These are phyloP conservation scores for Rhagonycha fulva DNA, from an alignment of 2,888 invertebrate species.

Conservation along the genomic window DNA sequence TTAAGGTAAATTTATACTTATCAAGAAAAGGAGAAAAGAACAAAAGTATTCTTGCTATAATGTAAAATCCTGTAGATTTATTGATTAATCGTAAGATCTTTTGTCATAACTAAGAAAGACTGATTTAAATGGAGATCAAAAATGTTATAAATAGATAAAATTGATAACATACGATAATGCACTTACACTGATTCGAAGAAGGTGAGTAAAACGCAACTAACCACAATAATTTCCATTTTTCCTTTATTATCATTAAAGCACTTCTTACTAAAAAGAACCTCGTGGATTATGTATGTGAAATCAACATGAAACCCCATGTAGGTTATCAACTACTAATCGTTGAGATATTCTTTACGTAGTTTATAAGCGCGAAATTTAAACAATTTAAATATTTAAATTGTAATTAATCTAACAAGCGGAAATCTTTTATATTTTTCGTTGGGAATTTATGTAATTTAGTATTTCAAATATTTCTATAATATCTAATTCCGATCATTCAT, in stretches of 20 bases:
- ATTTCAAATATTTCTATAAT: background rate
- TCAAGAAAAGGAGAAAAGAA: background rate
- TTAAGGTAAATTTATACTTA: background rate
- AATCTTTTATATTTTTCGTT: background rate
- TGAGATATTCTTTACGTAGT: constrained; percentile 27
- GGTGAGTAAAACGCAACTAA: constrained; percentile 26
- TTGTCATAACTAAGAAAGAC: background rate
- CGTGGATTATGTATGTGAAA: constrained; percentile 29
- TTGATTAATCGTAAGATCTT: background rate
- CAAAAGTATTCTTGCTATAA: background rate
- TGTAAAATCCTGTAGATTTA: background rate
- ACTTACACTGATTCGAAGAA: constrained; percentile 23
- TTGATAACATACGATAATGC: background rate
- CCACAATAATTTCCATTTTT: constrained; percentile 17
- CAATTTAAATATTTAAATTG: background rate
- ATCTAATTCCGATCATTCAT: background rate
- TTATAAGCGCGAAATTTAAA: constrained; percentile 28
- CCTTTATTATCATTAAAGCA: constrained; percentile 21
- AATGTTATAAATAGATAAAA: background rate
- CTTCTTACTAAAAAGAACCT: constrained; percentile 24
- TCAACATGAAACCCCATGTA: constrained; percentile 29
- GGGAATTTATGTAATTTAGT: background rate
- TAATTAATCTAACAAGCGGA: background rate
- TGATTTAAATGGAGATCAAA: background rate
- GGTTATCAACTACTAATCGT: constrained; percentile 29